Conservation (phyloP, 2,888 invertebrate genomes). For the Opisthograptis luteolata region DNA sequence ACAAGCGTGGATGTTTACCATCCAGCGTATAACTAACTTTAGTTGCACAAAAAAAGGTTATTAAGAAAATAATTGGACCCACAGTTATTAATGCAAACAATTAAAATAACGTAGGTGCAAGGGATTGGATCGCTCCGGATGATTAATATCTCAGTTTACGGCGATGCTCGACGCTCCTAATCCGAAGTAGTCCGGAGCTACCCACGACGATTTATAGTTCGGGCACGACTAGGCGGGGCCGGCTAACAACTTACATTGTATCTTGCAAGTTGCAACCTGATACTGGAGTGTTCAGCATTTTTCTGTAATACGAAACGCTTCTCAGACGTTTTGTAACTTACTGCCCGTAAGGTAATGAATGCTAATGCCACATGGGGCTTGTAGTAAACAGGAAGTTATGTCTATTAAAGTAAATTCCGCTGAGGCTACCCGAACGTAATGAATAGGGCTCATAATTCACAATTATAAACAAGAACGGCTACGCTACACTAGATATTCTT, state of each 20-base stretch:
- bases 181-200: constrained; percentile 64
- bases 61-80: constrained; percentile 34
- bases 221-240: constrained; percentile 56
- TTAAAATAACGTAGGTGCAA: constrained; percentile 46
- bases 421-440: constrained; percentile 1
- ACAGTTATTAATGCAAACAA: constrained; percentile 43
- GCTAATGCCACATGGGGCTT: constrained; percentile 2
- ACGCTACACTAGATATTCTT: not conserved
- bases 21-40: no score
- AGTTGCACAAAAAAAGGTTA: no score
- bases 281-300: constrained; percentile 48
- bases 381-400: constrained; percentile 26
- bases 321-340: constrained; percentile 12
- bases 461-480: not conserved
- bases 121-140: constrained; percentile 48
- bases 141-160: constrained; percentile 64
- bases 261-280: constrained; percentile 55
- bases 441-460: constrained; percentile 6
- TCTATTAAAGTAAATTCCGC: constrained; percentile 4
- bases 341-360: constrained; percentile 3
- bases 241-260: constrained; percentile 59
- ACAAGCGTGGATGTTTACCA: no score
- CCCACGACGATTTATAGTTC: constrained; percentile 65
- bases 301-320: constrained; percentile 41
- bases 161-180: constrained; percentile 65